Percentiles rank a stretch among this genome's conserved stretches.
phyloP scores from a whole-genome alignment of 2,797 vertebrate genomes.

The Crax fasciolata region DNA sequence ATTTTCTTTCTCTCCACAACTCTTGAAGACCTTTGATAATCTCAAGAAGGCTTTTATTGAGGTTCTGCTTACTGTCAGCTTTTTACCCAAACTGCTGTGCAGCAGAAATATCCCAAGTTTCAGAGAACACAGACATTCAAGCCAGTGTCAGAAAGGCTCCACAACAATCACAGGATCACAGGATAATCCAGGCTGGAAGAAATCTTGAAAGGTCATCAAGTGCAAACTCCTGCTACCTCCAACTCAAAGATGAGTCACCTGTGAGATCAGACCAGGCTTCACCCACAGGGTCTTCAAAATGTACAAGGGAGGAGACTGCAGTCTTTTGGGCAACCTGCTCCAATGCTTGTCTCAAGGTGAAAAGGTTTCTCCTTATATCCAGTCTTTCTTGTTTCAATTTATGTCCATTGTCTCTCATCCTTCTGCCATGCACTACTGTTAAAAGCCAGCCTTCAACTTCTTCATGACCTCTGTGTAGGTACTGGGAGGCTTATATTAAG shows the following conservation, averaged over 20 bases:
- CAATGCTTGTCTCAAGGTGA: neutral
- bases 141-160: neutral
- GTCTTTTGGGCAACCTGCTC: neutral
- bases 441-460: neutral
- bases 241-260: neutral
- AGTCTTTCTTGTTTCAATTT: neutral
- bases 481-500: neutral
- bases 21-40: neutral
- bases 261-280: neutral
- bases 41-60: neutral
- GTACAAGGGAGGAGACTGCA: neutral
- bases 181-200: neutral
- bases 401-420: neutral
- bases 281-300: neutral
- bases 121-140: neutral
- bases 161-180: neutral
- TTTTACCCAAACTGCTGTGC: neutral
- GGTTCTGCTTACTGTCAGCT: neutral
- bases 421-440: neutral
- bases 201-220: neutral
- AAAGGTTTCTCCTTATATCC: neutral
- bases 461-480: neutral
- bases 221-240: neutral
- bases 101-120: conserved; percentile 7
- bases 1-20: neutral